Evolutionary conservation across 1,140 invertebrate species (phyloP).

Genomic region (Agrilus planipennis): DNA sequence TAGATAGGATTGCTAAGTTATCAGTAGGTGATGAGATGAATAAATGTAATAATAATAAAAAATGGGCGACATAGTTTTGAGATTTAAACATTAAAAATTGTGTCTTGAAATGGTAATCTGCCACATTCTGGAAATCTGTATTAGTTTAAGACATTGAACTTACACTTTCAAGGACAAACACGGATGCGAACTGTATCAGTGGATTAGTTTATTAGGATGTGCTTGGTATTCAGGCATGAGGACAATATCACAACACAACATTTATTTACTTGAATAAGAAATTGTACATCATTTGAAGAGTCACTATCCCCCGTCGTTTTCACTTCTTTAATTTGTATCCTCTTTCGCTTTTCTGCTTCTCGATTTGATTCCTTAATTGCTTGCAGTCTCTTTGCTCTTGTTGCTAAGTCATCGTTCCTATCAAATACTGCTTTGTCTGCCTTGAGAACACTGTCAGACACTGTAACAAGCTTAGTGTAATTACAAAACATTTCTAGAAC

Average conservation of each 20-base stretch:
- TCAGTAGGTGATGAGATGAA: no score
- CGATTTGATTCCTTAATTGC: slow-evolving; percentile 19
- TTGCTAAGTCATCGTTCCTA: slow-evolving; percentile 26
- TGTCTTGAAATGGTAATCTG: no score
- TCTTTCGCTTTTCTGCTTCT: slow-evolving; percentile 13
- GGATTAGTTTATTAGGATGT: background rate
- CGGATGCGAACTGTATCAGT: no score
- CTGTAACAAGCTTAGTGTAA: no score
- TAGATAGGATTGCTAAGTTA: no score
- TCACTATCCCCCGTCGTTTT: slow-evolving; percentile 29
- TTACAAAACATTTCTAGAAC: slow-evolving; percentile 1
- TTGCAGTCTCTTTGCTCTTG: slow-evolving; percentile 25
- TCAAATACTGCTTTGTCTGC: slow-evolving; percentile 21
- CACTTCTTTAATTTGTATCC: slow-evolving; percentile 31
- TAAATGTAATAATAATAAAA: no score
- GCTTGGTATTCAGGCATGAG: background rate
- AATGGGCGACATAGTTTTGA: no score
- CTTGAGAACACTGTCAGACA: slow-evolving; percentile 14
- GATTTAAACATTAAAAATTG: no score
- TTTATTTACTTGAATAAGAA: slow-evolving; percentile 39
- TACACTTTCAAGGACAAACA: no score
- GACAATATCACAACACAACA: slow-evolving; percentile 10
- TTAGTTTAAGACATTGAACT: no score
- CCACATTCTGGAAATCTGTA: no score
- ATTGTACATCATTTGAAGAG: slow-evolving; percentile 41